Percentiles rank a stretch among this genome's conserved stretches.
Evolutionary conservation across 2,113 vertebrate genomes (phyloP).

Genomic region (Taxidea taxus): DNA sequence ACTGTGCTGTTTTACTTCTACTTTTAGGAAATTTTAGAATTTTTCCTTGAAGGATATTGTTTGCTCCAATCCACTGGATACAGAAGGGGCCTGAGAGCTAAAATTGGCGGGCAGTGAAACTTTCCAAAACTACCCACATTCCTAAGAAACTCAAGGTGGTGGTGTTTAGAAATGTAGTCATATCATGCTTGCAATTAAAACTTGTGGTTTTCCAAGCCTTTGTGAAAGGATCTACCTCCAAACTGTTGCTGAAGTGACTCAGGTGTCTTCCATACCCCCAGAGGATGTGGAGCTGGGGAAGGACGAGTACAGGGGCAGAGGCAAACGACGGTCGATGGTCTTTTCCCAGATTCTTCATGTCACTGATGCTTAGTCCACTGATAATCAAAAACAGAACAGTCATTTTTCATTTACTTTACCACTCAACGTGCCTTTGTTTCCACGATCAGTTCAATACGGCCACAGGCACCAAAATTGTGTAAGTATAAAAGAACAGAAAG

Average conservation of each 20-base stretch:
- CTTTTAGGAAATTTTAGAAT: background rate
- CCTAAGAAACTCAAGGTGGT: background rate
- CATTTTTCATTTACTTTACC: background rate
- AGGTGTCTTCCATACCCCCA: background rate
- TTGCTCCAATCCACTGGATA: background rate
- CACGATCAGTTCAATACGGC: background rate
- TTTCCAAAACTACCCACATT: background rate
- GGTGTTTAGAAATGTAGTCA: background rate
- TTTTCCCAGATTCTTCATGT: background rate
- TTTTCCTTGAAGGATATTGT: background rate
- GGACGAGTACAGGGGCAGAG: background rate
- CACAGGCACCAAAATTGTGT: background rate
- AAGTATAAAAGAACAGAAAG: background rate
- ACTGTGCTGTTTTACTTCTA: background rate
- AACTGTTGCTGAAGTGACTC: constrained; percentile 10
- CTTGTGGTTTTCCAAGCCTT: background rate
- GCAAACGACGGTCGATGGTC: background rate
- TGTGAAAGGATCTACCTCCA: constrained; percentile 4
- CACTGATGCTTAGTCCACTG: background rate
- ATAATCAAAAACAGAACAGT: background rate
- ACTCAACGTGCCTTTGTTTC: background rate
- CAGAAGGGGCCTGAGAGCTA: background rate
- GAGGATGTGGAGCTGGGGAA: background rate
- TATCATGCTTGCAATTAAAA: background rate
- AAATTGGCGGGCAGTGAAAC: background rate